Conservation (phyloP, 2,888 invertebrate genomes). For the Troglohyphantes excavatus region DNA sequence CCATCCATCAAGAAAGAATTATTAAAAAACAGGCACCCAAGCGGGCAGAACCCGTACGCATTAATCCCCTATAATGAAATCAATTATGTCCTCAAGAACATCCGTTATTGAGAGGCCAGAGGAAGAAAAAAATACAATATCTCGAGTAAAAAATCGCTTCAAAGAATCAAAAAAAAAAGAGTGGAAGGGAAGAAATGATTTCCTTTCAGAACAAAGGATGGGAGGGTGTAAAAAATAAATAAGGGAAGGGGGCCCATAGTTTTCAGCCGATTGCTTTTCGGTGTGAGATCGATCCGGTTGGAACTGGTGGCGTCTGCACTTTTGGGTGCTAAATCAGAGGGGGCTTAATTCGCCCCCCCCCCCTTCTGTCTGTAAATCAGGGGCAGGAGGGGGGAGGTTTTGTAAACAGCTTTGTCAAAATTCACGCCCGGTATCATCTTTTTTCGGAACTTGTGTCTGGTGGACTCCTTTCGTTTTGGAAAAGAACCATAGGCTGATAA, state of each 20-base stretch:
- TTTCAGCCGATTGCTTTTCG: constrained; percentile 58
- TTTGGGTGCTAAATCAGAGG: constrained; percentile 58
- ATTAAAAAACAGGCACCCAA: constrained; percentile 42
- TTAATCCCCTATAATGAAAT: constrained; percentile 70
- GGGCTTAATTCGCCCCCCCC: constrained; percentile 39
- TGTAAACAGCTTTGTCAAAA: constrained; percentile 69
- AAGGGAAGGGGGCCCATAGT: constrained; percentile 60
- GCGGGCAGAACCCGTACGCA: constrained; percentile 18
- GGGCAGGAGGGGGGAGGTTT: constrained; percentile 24
- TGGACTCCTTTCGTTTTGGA: too few species aligned
- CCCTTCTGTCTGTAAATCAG: constrained; percentile 62
- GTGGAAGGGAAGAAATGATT: constrained; percentile 50
- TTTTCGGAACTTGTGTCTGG: neutral
- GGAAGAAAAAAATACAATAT: constrained; percentile 28
- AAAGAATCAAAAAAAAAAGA: constrained; percentile 7
- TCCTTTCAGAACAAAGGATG: constrained; percentile 50
- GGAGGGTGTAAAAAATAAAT: constrained; percentile 68
- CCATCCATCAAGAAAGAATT: constrained; percentile 35
- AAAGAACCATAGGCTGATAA: too few species aligned
- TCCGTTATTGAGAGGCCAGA: constrained; percentile 57
- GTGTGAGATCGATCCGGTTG: constrained; percentile 46
- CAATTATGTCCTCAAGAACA: constrained; percentile 64
- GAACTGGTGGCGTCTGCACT: constrained; percentile 57
- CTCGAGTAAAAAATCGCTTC: constrained; percentile 46
- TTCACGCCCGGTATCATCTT: constrained; percentile 15